A percentile compares a stretch with the other conserved stretches of the same genome.
Evolutionary conservation across 2,797 vertebrate genomes (phyloP).

Genomic region (Gallinago nigripennis): DNA sequence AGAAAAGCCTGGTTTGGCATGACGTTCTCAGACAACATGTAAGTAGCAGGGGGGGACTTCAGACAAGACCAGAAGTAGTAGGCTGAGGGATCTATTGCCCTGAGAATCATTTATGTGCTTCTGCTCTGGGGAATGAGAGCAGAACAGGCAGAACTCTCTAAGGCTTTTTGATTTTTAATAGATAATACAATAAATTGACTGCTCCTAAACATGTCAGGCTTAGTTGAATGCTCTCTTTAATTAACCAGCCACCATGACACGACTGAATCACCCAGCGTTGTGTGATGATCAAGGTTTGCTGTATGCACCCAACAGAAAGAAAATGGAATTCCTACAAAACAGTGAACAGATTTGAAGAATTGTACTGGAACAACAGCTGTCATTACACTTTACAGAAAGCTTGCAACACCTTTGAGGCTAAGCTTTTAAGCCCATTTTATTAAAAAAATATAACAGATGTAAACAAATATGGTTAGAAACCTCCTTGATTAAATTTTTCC

Average conservation of each 20-base stretch:
- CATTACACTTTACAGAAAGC: conserved; percentile 51
- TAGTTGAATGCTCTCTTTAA: not conserved
- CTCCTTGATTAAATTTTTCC: conserved; percentile 45
- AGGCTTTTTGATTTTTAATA: not conserved
- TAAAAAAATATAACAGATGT: conserved; percentile 66
- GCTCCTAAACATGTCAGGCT: not conserved
- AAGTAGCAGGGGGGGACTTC: not conserved
- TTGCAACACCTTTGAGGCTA: conserved; percentile 57
- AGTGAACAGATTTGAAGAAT: conserved; percentile 35
- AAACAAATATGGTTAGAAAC: conserved; percentile 52
- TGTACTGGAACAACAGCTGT: conserved; percentile 61
- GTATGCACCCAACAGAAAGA: not conserved
- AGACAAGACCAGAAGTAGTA: not conserved
- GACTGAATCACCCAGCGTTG: not conserved
- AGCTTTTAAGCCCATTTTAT: conserved; percentile 75
- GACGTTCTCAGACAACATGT: accelerated
- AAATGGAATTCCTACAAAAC: conserved; percentile 28
- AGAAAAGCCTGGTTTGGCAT: not conserved
- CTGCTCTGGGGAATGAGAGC: not conserved
- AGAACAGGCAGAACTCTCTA: not conserved
- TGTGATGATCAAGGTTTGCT: not conserved
- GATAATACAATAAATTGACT: not conserved
- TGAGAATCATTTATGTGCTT: not conserved
- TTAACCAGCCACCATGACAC: not conserved
- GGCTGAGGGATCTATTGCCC: not conserved